phyloP scores from a whole-genome alignment of 1,140 invertebrate genomes.

The Berghia stephanieae region DNA sequence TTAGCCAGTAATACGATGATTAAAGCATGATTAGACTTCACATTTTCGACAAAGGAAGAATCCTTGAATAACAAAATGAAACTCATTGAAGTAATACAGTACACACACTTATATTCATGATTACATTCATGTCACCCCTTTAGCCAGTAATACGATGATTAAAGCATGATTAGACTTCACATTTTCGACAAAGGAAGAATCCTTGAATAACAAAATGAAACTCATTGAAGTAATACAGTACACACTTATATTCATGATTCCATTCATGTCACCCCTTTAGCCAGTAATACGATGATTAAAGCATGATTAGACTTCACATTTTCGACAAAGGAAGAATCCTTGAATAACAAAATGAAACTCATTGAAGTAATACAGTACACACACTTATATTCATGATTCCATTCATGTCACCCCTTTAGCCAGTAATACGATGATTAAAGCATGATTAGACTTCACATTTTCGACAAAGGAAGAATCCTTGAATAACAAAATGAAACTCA shows the following conservation, averaged over 20 bases:
- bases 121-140: background rate
- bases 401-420: background rate
- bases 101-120: background rate
- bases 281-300: too few relatives aligned
- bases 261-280: too few relatives aligned
- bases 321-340: conserved; percentile 55
- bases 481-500: too few relatives aligned
- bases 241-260: background rate
- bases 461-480: background rate
- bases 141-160: background rate
- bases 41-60: conserved; percentile 57
- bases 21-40: conserved; percentile 54
- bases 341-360: conserved; percentile 22
- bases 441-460: background rate
- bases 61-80: conserved; percentile 38
- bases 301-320: conserved; percentile 58
- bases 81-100: background rate
- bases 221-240: background rate
- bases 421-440: background rate
- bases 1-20: too few relatives aligned
- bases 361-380: background rate
- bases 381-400: background rate
- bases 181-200: background rate
- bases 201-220: too few relatives aligned
- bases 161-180: background rate